These are phyloP conservation scores for Brenthis daphne DNA, from an alignment of 2,888 invertebrate genomes.

Conservation along the genomic window DNA sequence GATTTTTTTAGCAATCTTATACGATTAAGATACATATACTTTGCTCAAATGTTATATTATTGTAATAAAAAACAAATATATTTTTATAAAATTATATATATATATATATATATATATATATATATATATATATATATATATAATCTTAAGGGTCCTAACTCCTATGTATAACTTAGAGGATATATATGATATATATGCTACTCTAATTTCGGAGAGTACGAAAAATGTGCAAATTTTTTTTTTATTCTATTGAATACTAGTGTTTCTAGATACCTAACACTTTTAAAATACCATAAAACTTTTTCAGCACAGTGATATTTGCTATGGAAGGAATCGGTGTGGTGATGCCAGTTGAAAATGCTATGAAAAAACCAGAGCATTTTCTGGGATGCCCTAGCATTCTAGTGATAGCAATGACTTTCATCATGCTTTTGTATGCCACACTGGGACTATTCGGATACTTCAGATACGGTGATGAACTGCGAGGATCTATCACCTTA, in stretches of 20 bases:
- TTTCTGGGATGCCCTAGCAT: conserved; percentile 93
- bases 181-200: no score
- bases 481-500: conserved; percentile 89
- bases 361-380: conserved; percentile 91
- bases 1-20: neutral
- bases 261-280: no score
- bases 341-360: conserved; percentile 96
- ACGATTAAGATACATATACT: neutral
- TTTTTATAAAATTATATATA: no score
- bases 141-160: no score
- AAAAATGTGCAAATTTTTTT: no score
- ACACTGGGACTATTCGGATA: conserved; percentile 95
- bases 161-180: no score
- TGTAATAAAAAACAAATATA: no score
- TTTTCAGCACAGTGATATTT: conserved; percentile 92
- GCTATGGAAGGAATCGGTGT: conserved; percentile 98
- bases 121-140: no score
- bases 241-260: neutral
- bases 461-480: conserved; percentile 88
- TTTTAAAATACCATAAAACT: neutral
- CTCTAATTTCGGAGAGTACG: no score
- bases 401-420: conserved; percentile 91
- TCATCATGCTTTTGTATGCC: conserved; percentile 89
- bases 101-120: no score
- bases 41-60: neutral